Base-by-base conservation (phyloP, 2,113 vertebrate species). In the Scophthalmus maximus region DNA sequence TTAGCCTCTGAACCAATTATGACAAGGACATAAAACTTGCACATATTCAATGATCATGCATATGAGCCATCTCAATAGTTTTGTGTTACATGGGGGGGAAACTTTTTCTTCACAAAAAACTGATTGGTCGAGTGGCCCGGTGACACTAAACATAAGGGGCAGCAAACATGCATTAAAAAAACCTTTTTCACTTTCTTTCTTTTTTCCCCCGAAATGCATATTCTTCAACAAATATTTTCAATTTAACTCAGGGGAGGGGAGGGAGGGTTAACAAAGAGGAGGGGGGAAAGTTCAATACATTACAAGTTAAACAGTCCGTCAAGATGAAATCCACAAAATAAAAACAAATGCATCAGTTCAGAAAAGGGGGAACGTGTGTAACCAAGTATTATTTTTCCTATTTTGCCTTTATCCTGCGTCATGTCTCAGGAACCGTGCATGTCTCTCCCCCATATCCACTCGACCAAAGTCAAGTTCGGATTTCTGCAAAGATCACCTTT, bases 1-100 rank as follows among this genome's bases (percentile, higher is more conserved):
- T 63, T 38, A 64, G 42, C 68, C 58, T 71, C 47, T 77, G 23
- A 68, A 71, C 69, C 74, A 50, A 55, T 51, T n/a, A n/a, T n/a
- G n/a, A n/a, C n/a, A 73, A 55, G 18, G 27, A 81, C 66, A 63
- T 40, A 71, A 86, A 87, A 87, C 70, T 73, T 76, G 71, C 81
- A 82, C 81, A 82, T 73, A 59, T 76, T 82, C 64, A 75, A 78
- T 81, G 83, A 81, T 84, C 87, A 86, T 91, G 87, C 86, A 91
- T 66, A 57, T 47, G 57, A 84, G 70, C 73, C 59, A 72, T 72
- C 70, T 79, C 70, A 65, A 80, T 25, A 79, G 72, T 70, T 58
- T 83, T 87, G 78, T 29, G 23, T 82, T 69, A 67, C 5, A 58
- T 63, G 57, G 65, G 66, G 62, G 52, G 62, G 36, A 11, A 20